Percentiles rank a stretch among this genome's conserved stretches.
Conservation (phyloP, 2,888 invertebrate genomes). For the Agapostemon virescens region DNA sequence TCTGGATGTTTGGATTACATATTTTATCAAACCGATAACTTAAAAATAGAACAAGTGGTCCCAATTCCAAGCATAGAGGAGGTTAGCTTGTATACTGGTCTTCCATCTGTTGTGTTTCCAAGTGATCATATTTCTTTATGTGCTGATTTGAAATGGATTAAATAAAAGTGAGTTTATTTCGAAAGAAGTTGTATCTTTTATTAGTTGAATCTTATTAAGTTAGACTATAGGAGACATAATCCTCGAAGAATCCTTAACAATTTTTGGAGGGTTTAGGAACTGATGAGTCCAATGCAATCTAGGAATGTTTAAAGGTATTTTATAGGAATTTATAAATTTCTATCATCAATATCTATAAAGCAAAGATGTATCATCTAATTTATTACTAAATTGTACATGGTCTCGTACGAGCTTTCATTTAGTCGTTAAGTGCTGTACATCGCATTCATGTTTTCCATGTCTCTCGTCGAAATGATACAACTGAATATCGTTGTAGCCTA, state of each 20-base stretch:
- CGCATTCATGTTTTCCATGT: neutral
- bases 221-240: neutral
- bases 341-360: conserved; percentile 9
- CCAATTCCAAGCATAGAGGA: conserved; percentile 91
- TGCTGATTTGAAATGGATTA: conserved; percentile 86
- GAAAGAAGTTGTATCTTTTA: neutral
- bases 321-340: neutral
- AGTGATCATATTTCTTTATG: conserved; percentile 96
- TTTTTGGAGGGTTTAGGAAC: neutral
- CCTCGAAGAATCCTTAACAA: neutral
- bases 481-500: neutral
- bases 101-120: conserved; percentile 94
- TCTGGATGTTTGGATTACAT: conserved; percentile 96
- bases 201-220: neutral
- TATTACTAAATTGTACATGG: conserved; percentile 19
- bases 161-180: conserved; percentile 40
- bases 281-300: neutral
- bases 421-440: neutral
- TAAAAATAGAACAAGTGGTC: conserved; percentile 86
- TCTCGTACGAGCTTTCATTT: conserved; percentile 2
- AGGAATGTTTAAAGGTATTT: neutral
- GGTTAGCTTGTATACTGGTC: conserved; percentile 86
- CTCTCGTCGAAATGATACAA: neutral
- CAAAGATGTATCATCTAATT: conserved; percentile 13
- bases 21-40: conserved; percentile 86